Evolutionary conservation across 92 coral and sea anemone genomes (phyloP).

Genomic region (Hydrozoanthus gracilis): DNA sequence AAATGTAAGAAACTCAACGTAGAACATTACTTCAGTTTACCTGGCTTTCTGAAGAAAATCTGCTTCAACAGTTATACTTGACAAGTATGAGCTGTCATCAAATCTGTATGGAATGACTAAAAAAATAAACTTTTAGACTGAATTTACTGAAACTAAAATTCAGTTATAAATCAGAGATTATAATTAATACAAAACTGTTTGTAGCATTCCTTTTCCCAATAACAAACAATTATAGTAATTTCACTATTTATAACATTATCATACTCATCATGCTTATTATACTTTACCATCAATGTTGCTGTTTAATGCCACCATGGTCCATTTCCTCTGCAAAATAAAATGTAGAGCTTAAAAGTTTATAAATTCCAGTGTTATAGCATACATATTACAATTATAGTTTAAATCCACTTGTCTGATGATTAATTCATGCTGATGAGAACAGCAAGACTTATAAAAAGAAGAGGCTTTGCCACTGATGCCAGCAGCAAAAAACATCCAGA

Average conservation of each 20-base stretch:
- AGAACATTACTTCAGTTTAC: conserved; percentile 32
- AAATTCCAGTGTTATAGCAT: background rate
- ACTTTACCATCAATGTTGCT: conserved; percentile 75
- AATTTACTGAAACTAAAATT: too few species aligned
- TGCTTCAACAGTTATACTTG: conserved; percentile 91
- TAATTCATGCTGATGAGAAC: too few species aligned
- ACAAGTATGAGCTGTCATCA: conserved; percentile 85
- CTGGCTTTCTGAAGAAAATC: conserved; percentile 97
- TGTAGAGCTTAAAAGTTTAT: background rate
- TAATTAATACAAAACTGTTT: background rate
- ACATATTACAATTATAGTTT: background rate
- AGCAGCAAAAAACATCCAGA: background rate
- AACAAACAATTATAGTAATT: background rate
- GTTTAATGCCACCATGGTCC: conserved; percentile 81
- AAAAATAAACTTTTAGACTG: background rate
- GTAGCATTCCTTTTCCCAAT: background rate
- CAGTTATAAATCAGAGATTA: too few species aligned
- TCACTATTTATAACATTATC: too few species aligned
- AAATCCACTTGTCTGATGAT: background rate
- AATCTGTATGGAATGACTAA: conserved; percentile 87
- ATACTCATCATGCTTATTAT: too few species aligned
- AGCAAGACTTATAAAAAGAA: background rate
- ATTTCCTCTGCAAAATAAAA: conserved; percentile 73
- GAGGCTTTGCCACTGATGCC: too few species aligned
- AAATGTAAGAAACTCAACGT: too few species aligned